These are phyloP conservation scores for Takifugu ocellatus DNA, from an alignment of 2,797 vertebrate species.

Conservation along the genomic window DNA sequence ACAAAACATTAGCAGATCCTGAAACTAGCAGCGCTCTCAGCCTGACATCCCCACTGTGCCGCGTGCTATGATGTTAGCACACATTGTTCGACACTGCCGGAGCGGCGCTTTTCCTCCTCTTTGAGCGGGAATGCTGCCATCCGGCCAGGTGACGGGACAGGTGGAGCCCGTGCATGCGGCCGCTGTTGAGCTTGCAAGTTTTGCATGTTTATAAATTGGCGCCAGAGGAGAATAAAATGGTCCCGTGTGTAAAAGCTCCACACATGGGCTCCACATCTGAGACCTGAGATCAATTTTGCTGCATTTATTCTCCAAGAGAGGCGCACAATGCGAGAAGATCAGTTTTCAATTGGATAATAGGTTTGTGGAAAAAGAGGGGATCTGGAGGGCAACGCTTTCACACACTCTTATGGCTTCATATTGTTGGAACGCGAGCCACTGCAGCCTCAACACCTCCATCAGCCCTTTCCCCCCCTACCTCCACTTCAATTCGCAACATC, in stretches of 20 bases:
- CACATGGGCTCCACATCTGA: slow-evolving; percentile 62
- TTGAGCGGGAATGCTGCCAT: slow-evolving; percentile 39
- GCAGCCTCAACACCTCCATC: slow-evolving; percentile 50
- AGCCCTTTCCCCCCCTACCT: slow-evolving; percentile 22
- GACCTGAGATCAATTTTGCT: slow-evolving; percentile 78
- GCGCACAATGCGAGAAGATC: slow-evolving; percentile 75
- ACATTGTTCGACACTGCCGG: slow-evolving; percentile 62
- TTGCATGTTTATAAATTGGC: slow-evolving; percentile 77
- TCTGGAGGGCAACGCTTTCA: slow-evolving; percentile 74
- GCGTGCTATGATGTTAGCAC: slow-evolving; percentile 63
- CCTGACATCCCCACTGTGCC: slow-evolving; percentile 51
- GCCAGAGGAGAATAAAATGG: slow-evolving; percentile 79
- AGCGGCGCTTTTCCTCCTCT: slow-evolving; percentile 17
- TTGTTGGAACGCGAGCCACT: slow-evolving; percentile 61
- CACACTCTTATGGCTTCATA: slow-evolving; percentile 74
- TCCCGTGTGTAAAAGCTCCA: slow-evolving; percentile 77
- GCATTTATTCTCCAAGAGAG: slow-evolving; percentile 74
- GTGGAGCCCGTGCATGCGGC: slow-evolving; percentile 69
- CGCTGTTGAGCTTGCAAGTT: slow-evolving; percentile 50
- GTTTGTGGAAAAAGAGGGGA: slow-evolving; percentile 67
- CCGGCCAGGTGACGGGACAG: slow-evolving; percentile 67
- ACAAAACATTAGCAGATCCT: slow-evolving; percentile 70
- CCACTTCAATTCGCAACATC: slow-evolving; percentile 57
- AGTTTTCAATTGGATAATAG: slow-evolving; percentile 79
- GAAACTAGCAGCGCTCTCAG: slow-evolving; percentile 47